Evolutionary conservation across 2,797 vertebrate species (phyloP).

Genomic region (Serranus cabrilla): DNA sequence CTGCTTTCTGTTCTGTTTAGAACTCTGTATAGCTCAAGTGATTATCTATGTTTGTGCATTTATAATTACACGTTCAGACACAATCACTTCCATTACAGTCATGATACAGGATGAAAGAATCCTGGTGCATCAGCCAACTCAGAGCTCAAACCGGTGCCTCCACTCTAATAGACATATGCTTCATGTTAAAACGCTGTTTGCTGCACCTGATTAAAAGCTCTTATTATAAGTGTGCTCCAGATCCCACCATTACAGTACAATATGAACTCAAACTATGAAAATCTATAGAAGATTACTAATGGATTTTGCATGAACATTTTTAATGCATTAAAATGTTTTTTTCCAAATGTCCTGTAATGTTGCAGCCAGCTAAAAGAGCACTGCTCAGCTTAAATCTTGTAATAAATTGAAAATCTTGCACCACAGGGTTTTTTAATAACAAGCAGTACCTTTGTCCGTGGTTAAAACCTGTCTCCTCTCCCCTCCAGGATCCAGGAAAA

Average conservation of each 20-base stretch:
- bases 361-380: neutral
- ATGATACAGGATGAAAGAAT: neutral
- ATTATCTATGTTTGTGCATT: neutral
- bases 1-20: neutral
- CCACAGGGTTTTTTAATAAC: neutral
- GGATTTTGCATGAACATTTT: neutral
- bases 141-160: neutral
- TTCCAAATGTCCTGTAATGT: conserved; percentile 1
- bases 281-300: neutral
- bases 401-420: conserved; percentile 23
- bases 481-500: conserved; percentile 73
- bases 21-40: neutral
- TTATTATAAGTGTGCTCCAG: neutral
- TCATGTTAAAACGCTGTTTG: neutral
- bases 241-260: no score
- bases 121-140: neutral
- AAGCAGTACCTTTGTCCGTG: conserved; percentile 8
- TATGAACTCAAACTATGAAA: neutral
- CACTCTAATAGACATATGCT: neutral
- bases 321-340: neutral
- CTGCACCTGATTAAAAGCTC: neutral
- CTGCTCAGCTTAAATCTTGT: conserved; percentile 25
- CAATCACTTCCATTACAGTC: neutral
- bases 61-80: neutral
- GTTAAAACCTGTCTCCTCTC: conserved; percentile 33